A percentile compares a stretch with the other conserved stretches of the same genome.
Evolutionary conservation across 2,113 vertebrate genomes (phyloP).

Genomic region (Tyto alba): DNA sequence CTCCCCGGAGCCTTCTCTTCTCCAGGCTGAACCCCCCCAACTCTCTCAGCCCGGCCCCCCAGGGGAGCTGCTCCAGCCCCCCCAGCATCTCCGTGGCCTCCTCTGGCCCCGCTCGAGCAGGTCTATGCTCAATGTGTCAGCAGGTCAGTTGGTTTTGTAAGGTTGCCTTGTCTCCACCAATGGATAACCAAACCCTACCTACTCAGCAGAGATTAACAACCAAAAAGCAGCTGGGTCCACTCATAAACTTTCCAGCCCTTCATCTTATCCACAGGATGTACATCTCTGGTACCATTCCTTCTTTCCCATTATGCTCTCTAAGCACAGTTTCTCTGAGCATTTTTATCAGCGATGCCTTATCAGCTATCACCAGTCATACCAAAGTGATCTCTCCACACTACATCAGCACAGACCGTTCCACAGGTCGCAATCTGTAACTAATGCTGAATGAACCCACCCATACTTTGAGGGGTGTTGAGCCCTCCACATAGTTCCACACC

Average conservation of each 20-base stretch:
- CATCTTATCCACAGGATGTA: too few relatives aligned
- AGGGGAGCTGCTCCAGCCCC: too few relatives aligned
- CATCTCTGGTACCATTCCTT: not conserved
- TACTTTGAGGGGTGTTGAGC: not conserved
- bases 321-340: not conserved
- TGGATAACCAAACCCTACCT: not conserved
- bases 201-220: not conserved
- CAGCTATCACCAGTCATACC: not conserved
- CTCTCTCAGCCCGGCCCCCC: too few relatives aligned
- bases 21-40: too few relatives aligned
- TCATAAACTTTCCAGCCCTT: not conserved
- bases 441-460: not conserved
- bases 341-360: not conserved
- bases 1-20: too few relatives aligned
- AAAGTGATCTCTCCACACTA: not conserved
- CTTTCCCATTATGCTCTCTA: not conserved
- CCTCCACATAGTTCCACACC: not conserved
- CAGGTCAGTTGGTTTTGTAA: not conserved
- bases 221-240: not conserved
- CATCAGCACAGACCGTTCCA: not conserved
- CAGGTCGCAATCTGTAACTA: not conserved
- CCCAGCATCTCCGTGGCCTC: too few relatives aligned
- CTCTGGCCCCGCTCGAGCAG: too few relatives aligned
- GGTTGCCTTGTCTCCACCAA: not conserved
- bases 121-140: too few relatives aligned